These are phyloP conservation scores for Zosterops borbonicus DNA, from an alignment of 2,113 vertebrate genomes.

Conservation along the genomic window DNA sequence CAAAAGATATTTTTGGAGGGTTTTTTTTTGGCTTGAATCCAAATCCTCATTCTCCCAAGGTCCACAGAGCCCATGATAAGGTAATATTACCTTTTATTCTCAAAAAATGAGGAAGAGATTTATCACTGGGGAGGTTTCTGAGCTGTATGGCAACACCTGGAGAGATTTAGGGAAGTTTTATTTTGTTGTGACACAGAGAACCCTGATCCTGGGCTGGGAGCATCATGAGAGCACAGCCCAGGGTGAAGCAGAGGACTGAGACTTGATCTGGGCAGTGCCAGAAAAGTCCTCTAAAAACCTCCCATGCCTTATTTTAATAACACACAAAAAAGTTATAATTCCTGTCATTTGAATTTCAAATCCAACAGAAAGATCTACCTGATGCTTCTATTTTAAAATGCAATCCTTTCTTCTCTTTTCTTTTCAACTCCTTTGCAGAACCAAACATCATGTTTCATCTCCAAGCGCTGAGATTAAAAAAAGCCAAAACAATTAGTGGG, in stretches of 20 bases:
- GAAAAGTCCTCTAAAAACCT: background rate
- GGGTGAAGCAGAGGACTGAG: background rate
- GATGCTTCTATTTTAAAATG: constrained; percentile 67
- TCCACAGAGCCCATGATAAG: background rate
- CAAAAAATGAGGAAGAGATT: background rate
- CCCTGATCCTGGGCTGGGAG: background rate
- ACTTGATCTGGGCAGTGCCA: background rate
- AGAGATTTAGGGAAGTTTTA: background rate
- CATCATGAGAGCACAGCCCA: background rate
- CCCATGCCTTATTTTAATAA: background rate
- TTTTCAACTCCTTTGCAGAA: constrained; percentile 58
- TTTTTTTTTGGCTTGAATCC: background rate
- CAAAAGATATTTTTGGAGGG: accelerated
- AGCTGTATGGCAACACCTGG: background rate
- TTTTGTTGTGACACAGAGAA: background rate
- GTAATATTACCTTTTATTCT: background rate
- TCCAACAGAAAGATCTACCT: constrained; percentile 48
- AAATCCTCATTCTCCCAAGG: background rate
- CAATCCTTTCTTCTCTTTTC: constrained; percentile 59
- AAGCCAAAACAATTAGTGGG: constrained; percentile 69
- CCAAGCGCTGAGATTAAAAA: constrained; percentile 59
- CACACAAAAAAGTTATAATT: constrained; percentile 36
- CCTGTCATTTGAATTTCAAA: constrained; percentile 67
- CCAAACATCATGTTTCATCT: constrained; percentile 64
- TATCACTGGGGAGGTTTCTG: background rate